A percentile compares a stretch with the other conserved stretches of the same genome.
phyloP scores from a whole-genome alignment of 1,140 invertebrate species.

The Caenorhabditis inopinata region DNA sequence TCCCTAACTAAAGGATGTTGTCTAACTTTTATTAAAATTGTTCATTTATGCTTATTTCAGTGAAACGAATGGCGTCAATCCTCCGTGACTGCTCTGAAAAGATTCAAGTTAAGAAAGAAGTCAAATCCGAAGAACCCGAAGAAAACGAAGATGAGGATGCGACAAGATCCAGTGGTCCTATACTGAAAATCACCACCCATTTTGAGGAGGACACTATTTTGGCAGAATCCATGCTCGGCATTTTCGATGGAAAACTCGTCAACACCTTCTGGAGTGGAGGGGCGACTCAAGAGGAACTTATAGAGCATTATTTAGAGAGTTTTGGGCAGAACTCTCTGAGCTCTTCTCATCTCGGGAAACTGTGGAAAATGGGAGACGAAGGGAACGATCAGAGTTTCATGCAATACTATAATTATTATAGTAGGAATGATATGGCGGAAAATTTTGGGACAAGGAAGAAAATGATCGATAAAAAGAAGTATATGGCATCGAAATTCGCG shows the following conservation, averaged over 20 bases:
- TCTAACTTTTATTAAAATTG: too few relatives aligned
- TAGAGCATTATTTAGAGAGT: not conserved
- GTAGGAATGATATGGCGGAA: conserved; percentile 10
- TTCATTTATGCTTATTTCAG: too few relatives aligned
- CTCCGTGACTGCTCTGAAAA: not conserved
- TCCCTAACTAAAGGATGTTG: too few relatives aligned
- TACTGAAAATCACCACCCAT: too few relatives aligned
- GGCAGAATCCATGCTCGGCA: conserved; percentile 2
- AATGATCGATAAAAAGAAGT: conserved; percentile 44
- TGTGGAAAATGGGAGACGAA: not conserved
- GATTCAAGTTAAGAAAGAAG: not conserved
- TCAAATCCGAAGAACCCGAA: not conserved
- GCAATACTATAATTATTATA: not conserved
- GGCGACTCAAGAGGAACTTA: not conserved
- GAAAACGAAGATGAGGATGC: too few relatives aligned
- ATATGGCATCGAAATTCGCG: conserved; percentile 40
- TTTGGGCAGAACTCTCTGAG: too few relatives aligned
- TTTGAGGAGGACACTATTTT: not conserved
- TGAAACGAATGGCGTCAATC: conserved; percentile 8
- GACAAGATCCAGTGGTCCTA: too few relatives aligned
- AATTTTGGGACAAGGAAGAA: conserved; percentile 25
- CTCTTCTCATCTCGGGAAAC: too few relatives aligned
- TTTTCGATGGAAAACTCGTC: conserved; percentile 10
- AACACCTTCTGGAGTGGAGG: conserved; percentile 39
- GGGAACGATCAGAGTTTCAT: not conserved